These are phyloP conservation scores for Protaetia brevitarsis DNA, from an alignment of 1,140 invertebrate genomes.

Conservation along the genomic window DNA sequence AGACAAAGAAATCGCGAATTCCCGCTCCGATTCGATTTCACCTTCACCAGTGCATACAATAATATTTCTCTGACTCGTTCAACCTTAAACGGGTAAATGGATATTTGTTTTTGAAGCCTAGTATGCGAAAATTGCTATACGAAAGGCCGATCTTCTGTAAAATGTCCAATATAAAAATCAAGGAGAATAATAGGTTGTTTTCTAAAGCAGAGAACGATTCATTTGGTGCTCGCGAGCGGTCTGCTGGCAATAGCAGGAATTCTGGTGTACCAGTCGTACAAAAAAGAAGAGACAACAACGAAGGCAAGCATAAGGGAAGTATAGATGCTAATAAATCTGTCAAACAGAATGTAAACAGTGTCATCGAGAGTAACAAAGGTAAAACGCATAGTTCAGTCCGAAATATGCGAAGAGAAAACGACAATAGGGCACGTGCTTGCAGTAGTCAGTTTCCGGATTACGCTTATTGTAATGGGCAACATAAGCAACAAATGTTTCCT, in stretches of 20 bases:
- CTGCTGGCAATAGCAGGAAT: not conserved
- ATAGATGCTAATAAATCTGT: slow-evolving; percentile 16
- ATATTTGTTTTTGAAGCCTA: slow-evolving; percentile 1
- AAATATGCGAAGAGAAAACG: not conserved
- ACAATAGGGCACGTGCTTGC: not conserved
- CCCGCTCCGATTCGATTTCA: not conserved
- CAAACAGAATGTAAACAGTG: not conserved
- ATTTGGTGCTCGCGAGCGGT: not conserved
- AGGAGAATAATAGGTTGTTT: slow-evolving; percentile 15
- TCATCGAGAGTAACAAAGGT: not conserved
- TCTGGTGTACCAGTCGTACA: slow-evolving; percentile 1
- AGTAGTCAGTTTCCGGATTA: not conserved
- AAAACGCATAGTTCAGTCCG: not conserved
- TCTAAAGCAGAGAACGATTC: slow-evolving; percentile 12
- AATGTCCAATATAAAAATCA: slow-evolving; percentile 9
- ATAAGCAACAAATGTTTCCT: not conserved
- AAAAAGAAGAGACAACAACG: not conserved
- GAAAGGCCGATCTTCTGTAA: not conserved
- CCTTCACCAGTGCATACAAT: not conserved
- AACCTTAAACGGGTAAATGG: not conserved
- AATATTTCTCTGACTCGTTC: not conserved
- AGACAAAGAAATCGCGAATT: not conserved
- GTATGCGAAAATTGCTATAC: slow-evolving; percentile 7
- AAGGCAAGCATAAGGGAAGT: slow-evolving; percentile 12
- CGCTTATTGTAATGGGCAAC: not conserved